Percentiles rank a stretch among this genome's conserved stretches.
phyloP scores from a whole-genome alignment of 2,113 vertebrate genomes.

The Cavia aperea region DNA sequence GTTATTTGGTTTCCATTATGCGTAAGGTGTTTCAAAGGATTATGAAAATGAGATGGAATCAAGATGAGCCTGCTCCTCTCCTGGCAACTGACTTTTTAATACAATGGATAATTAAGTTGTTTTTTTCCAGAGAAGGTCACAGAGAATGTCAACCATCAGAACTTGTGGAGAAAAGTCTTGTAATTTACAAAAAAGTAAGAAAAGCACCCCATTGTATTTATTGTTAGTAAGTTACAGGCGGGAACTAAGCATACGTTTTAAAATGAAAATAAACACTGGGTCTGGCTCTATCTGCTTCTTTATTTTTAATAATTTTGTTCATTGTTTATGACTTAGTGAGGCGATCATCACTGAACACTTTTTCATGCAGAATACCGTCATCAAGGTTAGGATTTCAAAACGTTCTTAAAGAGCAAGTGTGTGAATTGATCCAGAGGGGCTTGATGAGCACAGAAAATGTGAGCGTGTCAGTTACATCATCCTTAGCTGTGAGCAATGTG shows the following conservation, averaged over 20 bases:
- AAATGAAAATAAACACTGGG: background rate
- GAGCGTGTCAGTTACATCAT: background rate
- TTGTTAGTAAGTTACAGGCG: background rate
- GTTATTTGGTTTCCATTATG: constrained; percentile 45
- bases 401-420: background rate
- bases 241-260: background rate
- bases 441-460: background rate
- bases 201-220: background rate
- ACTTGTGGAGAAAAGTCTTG: background rate
- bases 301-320: constrained; percentile 23
- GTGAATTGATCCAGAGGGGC: background rate
- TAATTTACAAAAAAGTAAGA: background rate
- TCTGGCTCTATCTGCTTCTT: background rate
- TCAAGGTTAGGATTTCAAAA: background rate
- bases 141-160: constrained; percentile 33
- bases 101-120: constrained; percentile 30
- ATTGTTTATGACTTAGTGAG: background rate
- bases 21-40: constrained; percentile 45
- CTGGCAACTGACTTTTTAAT: constrained; percentile 48
- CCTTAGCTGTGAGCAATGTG: background rate
- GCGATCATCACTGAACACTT: background rate
- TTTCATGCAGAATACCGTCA: background rate
- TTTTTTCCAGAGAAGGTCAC: constrained; percentile 11
- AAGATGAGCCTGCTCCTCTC: constrained; percentile 24
- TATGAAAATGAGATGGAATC: constrained; percentile 52